phyloP scores from a whole-genome alignment of 2,113 vertebrate genomes.

The Varanus komodoensis region DNA sequence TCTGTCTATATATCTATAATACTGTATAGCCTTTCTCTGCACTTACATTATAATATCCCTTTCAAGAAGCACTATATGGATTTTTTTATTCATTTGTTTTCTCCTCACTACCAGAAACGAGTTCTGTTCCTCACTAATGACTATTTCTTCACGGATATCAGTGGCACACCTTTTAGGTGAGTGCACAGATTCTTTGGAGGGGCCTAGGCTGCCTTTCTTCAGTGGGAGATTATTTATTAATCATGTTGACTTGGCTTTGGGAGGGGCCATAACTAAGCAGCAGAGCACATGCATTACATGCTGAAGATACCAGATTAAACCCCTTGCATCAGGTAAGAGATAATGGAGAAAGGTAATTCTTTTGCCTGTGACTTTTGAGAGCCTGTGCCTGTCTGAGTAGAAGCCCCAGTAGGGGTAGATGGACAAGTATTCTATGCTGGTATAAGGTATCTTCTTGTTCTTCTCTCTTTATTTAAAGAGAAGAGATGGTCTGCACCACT shows the following conservation, averaged over 20 bases:
- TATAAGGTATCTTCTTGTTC: too few relatives aligned
- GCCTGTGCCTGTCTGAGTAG: too few relatives aligned
- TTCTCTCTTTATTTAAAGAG: too few relatives aligned
- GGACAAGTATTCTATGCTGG: too few relatives aligned
- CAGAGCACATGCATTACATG: neutral
- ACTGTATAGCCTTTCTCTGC: neutral
- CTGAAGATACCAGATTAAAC: neutral
- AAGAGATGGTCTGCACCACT: neutral
- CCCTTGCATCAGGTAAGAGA: too few relatives aligned
- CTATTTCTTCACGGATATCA: conserved; percentile 94
- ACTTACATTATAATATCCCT: neutral
- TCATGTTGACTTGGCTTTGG: neutral
- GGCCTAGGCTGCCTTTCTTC: neutral
- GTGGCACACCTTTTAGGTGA: conserved; percentile 96
- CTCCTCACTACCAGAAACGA: conserved; percentile 80
- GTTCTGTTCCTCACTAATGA: conserved; percentile 94
- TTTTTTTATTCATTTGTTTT: conserved; percentile 18
- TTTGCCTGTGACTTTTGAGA: too few relatives aligned
- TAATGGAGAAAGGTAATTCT: too few relatives aligned
- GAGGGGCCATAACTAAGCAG: neutral
- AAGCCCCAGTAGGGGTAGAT: too few relatives aligned
- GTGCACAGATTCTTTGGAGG: conserved; percentile 24
- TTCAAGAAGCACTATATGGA: neutral
- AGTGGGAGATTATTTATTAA: neutral
- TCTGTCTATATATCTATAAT: neutral